These are phyloP conservation scores for Metridium senile DNA, from an alignment of 92 coral and sea anemone species.

Conservation along the genomic window DNA sequence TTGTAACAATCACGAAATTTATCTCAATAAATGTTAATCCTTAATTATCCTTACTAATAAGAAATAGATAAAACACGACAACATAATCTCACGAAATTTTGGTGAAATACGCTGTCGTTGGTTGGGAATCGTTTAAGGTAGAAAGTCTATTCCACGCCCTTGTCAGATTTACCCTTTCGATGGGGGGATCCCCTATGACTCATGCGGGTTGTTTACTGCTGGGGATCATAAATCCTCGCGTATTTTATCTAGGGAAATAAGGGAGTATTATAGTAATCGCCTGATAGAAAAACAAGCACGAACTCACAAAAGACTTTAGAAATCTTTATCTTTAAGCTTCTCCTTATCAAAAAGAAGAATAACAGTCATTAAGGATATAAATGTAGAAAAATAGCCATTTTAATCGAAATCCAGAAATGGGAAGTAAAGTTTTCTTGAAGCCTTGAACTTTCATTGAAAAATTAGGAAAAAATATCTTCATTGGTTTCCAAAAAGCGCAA, in stretches of 20 bases:
- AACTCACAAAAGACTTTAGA: background rate
- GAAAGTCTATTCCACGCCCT: conserved; percentile 16
- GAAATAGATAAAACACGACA: background rate
- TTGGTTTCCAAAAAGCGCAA: too few relatives aligned
- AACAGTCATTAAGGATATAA: too few relatives aligned
- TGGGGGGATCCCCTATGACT: conserved; percentile 25
- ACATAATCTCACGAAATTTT: background rate
- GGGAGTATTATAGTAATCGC: background rate
- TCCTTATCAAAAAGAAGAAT: too few relatives aligned
- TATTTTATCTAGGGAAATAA: background rate
- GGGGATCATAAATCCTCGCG: background rate
- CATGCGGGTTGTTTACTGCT: conserved; percentile 9
- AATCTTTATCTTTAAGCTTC: too few relatives aligned
- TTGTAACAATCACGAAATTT: conserved; percentile 11
- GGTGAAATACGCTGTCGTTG: background rate
- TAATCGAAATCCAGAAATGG: too few relatives aligned
- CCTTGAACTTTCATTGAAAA: too few relatives aligned
- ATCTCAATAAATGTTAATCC: background rate
- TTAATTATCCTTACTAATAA: background rate
- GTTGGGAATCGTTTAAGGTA: background rate
- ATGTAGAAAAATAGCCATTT: too few relatives aligned
- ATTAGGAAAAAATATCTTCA: too few relatives aligned
- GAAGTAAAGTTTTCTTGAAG: too few relatives aligned
- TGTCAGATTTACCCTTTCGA: background rate
- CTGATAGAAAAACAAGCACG: background rate